Evolutionary conservation across 2,888 invertebrate species (phyloP).

Genomic region (Panopea generosa): DNA sequence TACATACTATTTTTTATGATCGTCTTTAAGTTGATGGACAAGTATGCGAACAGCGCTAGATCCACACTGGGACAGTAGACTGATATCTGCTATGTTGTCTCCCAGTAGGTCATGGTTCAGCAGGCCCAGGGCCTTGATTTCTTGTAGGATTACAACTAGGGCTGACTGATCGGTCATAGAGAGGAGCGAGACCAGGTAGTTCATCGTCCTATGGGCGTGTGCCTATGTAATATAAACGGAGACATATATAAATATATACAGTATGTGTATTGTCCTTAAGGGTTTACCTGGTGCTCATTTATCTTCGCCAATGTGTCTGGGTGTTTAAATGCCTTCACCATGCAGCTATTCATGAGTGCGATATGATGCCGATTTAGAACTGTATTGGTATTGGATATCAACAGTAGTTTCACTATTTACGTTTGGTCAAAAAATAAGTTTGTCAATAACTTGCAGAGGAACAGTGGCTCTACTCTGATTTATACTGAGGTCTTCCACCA

Average conservation of each 20-base stretch:
- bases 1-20: constrained; percentile 78
- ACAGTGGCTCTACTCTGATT: too few species aligned
- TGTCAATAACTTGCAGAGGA: too few species aligned
- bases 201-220: constrained; percentile 92
- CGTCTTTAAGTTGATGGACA: constrained; percentile 85
- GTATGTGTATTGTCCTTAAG: too few species aligned
- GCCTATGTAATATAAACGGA: constrained; percentile 87
- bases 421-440: too few species aligned
- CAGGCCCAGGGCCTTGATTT: constrained; percentile 92
- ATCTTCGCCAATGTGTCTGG: too few species aligned
- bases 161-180: constrained; percentile 90
- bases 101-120: constrained; percentile 93
- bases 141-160: constrained; percentile 91
- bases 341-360: background rate
- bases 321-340: too few species aligned
- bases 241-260: background rate
- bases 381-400: too few species aligned
- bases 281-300: too few species aligned
- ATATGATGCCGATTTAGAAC: too few species aligned
- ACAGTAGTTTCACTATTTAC: too few species aligned
- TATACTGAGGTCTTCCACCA: too few species aligned
- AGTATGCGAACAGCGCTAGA: constrained; percentile 83
- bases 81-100: constrained; percentile 91
- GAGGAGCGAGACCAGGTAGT: constrained; percentile 92
- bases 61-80: constrained; percentile 87